Evolutionary conservation across 2,113 vertebrate genomes (phyloP), one percentile per base, ranked within the genome.

Genomic region (Thryonomys swinderianus): DNA sequence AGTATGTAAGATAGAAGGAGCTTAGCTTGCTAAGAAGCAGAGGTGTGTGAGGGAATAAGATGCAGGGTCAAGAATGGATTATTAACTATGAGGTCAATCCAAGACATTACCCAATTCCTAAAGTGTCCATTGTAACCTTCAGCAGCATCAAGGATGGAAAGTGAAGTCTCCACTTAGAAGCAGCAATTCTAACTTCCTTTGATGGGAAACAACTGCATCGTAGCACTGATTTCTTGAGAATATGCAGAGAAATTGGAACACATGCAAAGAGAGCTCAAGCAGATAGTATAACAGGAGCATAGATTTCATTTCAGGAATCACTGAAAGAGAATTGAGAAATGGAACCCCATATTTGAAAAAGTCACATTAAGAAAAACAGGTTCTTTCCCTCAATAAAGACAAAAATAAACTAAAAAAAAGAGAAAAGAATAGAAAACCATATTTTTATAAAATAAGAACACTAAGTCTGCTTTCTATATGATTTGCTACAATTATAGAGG

Each of bases 111-210:
- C 12, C 37, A 27, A 51, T 10, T 88, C 61, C 40, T 80, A 30
- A 42, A 78, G 7, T 11, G n/a, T 42, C 45, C 55, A 12, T 48
- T 71, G 27, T 34, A 66, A 79, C 34, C 14, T 69, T 64, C 23
- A 30, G 20, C 4, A 45, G 16, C n/a, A 61, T 11, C 5, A n/a
- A 1, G 0, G 0, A 9, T 69, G 7, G 21, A 23, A 27, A 84
- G 13, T n/a, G 62, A 40, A 69, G 9, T 76, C 57, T 76, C 21
- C 32, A 85, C 2, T 37, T 40, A 57, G 32, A 94, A 53, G 9
- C 5, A 76, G 45, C 17, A 53, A 53, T 42, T 53, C 8, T 30
- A 76, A n/a, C 27, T 64, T 76, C 30, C 34, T 79, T 80, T 78
- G 57, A 27, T 37, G 48, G 85, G 34, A 20, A 69, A 66, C 2